These are phyloP conservation scores for Acrocephalus scirpaceus DNA, from an alignment of 2,797 vertebrate genomes.

Conservation along the genomic window DNA sequence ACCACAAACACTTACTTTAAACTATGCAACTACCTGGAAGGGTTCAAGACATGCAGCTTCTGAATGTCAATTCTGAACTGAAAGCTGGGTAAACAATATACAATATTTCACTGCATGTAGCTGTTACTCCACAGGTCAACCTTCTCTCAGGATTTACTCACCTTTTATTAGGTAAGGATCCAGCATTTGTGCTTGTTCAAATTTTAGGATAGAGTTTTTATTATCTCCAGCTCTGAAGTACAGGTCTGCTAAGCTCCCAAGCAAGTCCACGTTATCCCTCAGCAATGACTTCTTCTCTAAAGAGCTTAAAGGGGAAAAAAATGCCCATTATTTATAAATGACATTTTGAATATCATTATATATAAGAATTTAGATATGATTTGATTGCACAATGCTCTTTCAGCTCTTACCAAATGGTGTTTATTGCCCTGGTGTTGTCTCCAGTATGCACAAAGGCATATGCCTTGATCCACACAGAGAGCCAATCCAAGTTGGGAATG, in stretches of 20 bases:
- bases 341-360: neutral
- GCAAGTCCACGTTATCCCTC: constrained; percentile 94
- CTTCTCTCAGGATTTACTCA: constrained; percentile 42
- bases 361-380: neutral
- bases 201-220: constrained; percentile 96
- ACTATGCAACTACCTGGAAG: neutral
- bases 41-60: neutral
- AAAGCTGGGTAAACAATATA: neutral
- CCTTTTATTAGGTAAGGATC: constrained; percentile 98
- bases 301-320: constrained; percentile 80
- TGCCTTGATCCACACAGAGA: constrained; percentile 98
- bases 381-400: neutral
- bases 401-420: constrained; percentile 92
- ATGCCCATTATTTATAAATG: neutral
- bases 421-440: constrained; percentile 96
- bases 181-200: constrained; percentile 98
- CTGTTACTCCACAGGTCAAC: neutral
- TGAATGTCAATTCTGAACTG: neutral
- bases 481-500: constrained; percentile 96
- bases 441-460: constrained; percentile 96
- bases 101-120: neutral
- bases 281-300: constrained; percentile 97
- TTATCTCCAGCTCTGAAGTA: constrained; percentile 97
- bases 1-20: neutral
- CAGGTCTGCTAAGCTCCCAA: constrained; percentile 95